A percentile compares a stretch with the other conserved stretches of the same genome.
Evolutionary conservation across 2,113 vertebrate genomes (phyloP).

Genomic region (Petrocephalus zakoni): DNA sequence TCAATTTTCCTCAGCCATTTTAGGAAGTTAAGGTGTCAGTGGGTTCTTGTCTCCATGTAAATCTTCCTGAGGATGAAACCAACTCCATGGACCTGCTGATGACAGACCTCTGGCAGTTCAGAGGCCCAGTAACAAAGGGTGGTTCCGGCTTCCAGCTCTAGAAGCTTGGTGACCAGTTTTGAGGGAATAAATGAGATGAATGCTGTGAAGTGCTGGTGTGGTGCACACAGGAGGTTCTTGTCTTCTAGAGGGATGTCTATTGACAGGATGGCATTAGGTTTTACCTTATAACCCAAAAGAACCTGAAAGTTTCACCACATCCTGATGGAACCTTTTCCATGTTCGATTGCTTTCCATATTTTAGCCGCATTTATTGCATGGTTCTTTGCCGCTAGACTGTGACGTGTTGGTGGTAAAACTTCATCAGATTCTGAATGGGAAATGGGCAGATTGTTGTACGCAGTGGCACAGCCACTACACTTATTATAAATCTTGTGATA

Average conservation of each 20-base stretch:
- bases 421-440: background rate
- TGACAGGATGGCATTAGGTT: background rate
- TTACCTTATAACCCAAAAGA: background rate
- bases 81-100: background rate
- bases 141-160: background rate
- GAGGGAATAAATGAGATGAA: background rate
- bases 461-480: background rate
- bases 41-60: background rate
- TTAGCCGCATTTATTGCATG: background rate
- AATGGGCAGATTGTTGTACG: background rate
- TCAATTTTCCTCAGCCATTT: conserved; percentile 2
- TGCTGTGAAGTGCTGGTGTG: background rate
- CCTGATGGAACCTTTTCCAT: background rate
- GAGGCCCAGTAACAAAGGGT: background rate
- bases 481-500: background rate
- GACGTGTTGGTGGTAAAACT: background rate
- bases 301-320: background rate
- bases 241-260: background rate
- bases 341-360: background rate
- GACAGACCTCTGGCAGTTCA: background rate
- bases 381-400: background rate
- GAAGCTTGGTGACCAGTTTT: background rate
- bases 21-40: background rate
- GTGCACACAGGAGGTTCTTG: background rate
- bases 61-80: background rate